A percentile compares a stretch with the other conserved stretches of the same genome.
Evolutionary conservation across 2,797 vertebrate genomes (phyloP).

Genomic region (Allochrocebus solatus): DNA sequence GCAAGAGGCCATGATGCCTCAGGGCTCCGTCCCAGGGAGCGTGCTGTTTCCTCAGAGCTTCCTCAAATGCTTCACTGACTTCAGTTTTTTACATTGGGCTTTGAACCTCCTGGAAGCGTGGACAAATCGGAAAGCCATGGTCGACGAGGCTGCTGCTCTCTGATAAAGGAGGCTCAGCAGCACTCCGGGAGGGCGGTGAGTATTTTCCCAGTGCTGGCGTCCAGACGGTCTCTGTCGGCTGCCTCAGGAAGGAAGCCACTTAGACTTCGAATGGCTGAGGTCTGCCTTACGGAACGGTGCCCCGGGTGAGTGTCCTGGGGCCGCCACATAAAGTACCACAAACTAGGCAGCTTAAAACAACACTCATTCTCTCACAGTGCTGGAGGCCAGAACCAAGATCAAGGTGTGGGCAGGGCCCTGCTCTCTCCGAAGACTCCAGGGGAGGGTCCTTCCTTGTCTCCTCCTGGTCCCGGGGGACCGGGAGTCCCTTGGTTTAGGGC

Average conservation of each 20-base stretch:
- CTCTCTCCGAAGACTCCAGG: background rate
- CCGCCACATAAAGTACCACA: fast-evolving
- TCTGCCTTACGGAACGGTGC: background rate
- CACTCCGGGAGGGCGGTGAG: background rate
- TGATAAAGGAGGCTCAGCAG: background rate
- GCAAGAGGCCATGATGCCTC: no score
- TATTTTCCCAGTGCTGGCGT: fast-evolving
- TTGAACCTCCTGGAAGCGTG: background rate
- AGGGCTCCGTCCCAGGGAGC: no score
- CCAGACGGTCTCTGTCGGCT: background rate
- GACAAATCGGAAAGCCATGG: fast-evolving
- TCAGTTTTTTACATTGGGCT: background rate
- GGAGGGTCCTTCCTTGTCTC: no score
- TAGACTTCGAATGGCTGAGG: fast-evolving
- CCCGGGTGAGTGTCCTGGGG: fast-evolving
- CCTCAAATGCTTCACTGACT: no score
- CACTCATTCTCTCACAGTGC: background rate
- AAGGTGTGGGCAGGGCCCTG: fast-evolving
- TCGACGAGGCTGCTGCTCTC: background rate
- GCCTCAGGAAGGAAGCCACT: background rate
- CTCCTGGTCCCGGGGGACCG: background rate
- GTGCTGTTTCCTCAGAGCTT: no score
- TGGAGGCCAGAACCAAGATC: background rate
- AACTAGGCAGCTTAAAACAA: fast-evolving
- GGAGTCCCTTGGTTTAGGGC: fast-evolving